Evolutionary conservation across 2,113 vertebrate genomes (phyloP).

Genomic region (Hippocampus barbouri): DNA sequence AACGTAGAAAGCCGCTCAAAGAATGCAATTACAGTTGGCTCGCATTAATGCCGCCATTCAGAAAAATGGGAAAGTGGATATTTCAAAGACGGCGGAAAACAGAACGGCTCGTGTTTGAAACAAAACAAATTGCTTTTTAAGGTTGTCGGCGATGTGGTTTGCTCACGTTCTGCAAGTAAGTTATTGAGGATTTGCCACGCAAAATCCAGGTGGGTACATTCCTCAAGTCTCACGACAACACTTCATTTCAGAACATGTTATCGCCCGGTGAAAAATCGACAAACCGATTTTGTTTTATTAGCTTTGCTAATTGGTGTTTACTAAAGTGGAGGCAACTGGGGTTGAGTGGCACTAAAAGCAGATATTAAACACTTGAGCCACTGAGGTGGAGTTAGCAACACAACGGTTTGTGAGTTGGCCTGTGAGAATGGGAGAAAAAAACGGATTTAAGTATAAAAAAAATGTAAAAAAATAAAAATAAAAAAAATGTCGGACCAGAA

Average conservation of each 20-base stretch:
- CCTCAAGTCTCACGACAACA: no score
- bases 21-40: neutral
- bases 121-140: neutral
- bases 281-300: neutral
- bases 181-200: no score
- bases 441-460: no score
- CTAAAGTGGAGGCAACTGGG: neutral
- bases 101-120: neutral
- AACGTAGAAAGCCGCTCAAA: neutral
- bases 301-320: constrained; percentile 11
- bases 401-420: neutral
- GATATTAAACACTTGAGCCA: constrained; percentile 7
- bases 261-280: constrained; percentile 8
- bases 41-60: neutral
- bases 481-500: no score
- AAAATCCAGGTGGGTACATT: no score
- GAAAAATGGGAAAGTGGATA: neutral
- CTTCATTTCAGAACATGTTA: no score
- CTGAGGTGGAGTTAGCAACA: neutral
- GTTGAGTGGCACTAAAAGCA: neutral
- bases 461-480: no score
- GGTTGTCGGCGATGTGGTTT: neutral
- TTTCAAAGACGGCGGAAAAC: neutral
- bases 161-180: neutral
- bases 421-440: no score